Evolutionary conservation across 2,113 vertebrate species (phyloP).

Genomic region (Centropus unirufus): DNA sequence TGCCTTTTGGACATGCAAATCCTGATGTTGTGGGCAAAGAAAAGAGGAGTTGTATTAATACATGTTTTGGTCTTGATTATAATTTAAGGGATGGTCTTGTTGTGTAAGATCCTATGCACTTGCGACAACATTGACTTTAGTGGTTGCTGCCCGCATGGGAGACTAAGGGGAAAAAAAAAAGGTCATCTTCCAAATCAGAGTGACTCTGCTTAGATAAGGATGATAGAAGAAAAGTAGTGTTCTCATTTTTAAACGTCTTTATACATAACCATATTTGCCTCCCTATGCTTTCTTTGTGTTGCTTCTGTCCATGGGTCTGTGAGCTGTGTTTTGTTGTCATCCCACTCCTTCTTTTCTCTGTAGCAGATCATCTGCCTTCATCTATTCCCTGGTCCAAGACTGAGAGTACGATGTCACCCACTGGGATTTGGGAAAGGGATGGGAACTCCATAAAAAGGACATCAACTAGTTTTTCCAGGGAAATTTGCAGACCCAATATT

Average conservation of each 20-base stretch:
- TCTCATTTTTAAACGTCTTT: background rate
- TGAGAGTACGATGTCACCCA: background rate
- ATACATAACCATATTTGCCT: background rate
- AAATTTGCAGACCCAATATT: background rate
- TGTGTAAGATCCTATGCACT: background rate
- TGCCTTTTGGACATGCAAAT: background rate
- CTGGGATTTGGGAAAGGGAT: background rate
- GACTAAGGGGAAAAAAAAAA: background rate
- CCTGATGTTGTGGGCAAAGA: background rate
- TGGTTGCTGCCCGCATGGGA: background rate
- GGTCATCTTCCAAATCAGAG: background rate
- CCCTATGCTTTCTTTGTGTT: background rate
- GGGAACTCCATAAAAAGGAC: background rate
- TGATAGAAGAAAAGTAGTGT: background rate
- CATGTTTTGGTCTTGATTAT: background rate
- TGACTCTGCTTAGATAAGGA: background rate
- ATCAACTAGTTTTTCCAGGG: background rate
- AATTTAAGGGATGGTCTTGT: background rate
- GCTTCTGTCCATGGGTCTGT: background rate
- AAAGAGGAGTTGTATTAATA: background rate
- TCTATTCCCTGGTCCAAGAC: background rate
- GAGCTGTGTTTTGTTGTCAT: background rate
- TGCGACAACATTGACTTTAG: accelerated
- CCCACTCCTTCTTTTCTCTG: background rate
- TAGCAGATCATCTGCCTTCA: background rate